Percentiles rank a stretch among this genome's conserved stretches.
phyloP scores from a whole-genome alignment of 2,797 vertebrate species.

The Catamblyrhynchus diadema region DNA sequence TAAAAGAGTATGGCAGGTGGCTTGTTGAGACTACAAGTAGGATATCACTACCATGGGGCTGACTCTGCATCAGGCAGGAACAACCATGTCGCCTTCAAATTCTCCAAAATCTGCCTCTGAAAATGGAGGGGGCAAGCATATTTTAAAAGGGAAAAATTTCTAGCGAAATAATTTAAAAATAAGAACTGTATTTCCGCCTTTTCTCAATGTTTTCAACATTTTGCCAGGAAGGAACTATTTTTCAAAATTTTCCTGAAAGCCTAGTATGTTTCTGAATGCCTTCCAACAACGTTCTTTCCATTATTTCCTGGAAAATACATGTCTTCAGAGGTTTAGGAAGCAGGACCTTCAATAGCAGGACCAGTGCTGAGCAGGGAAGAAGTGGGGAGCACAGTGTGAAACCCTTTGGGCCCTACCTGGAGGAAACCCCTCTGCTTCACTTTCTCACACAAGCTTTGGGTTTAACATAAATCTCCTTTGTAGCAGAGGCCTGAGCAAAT shows the following conservation, averaged over 20 bases:
- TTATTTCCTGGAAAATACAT: neutral
- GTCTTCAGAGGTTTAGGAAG: neutral
- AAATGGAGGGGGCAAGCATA: neutral
- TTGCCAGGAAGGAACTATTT: neutral
- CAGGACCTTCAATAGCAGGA: neutral
- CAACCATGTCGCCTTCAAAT: neutral
- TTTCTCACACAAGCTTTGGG: neutral
- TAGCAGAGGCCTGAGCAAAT: neutral
- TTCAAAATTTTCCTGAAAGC: neutral
- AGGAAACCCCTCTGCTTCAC: accelerated
- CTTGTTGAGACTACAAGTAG: neutral
- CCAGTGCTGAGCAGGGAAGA: neutral
- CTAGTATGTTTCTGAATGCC: neutral
- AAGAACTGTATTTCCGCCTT: neutral
- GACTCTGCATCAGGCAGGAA: neutral
- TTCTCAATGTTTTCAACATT: neutral
- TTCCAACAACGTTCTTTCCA: neutral
- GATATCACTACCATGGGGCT: neutral
- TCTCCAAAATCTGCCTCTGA: neutral
- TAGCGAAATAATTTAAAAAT: neutral
- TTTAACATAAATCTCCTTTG: neutral
- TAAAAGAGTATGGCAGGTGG: neutral
- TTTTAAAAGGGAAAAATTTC: neutral
- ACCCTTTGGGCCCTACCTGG: neutral
- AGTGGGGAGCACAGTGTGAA: neutral